A percentile compares a stretch with the other conserved stretches of the same genome.
phyloP scores from a whole-genome alignment of 1,140 invertebrate genomes.

The Neoseiulus cucumeris region DNA sequence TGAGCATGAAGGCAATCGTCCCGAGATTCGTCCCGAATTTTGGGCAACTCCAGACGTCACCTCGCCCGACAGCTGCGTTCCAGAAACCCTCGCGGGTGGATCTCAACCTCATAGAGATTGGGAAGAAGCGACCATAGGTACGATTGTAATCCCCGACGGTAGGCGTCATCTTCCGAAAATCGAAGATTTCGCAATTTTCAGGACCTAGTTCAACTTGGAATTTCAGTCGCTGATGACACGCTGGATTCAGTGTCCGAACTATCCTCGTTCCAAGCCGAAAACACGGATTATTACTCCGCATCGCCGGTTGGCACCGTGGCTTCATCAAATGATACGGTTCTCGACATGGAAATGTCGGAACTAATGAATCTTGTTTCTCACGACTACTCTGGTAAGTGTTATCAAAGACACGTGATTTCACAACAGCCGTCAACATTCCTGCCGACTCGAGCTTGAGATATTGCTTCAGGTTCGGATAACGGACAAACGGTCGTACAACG shows the following conservation, averaged over 20 bases:
- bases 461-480: no score
- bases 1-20: neutral
- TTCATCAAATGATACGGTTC: neutral
- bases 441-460: no score
- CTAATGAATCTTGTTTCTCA: neutral
- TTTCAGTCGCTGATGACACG: neutral
- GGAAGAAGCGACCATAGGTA: neutral
- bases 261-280: neutral
- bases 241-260: neutral
- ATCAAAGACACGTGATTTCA: no score
- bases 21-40: slow-evolving; percentile 1
- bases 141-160: neutral
- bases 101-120: neutral
- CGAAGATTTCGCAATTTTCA: neutral
- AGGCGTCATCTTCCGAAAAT: no score
- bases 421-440: no score
- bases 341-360: slow-evolving; percentile 9
- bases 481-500: no score
- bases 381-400: neutral
- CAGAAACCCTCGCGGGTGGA: neutral
- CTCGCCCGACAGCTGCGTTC: neutral
- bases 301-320: neutral
- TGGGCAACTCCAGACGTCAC: neutral
- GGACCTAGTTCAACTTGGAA: neutral
- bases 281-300: neutral